Evolutionary conservation across 2,797 vertebrate genomes (phyloP), one percentile per base, ranked within the genome.

Genomic region (Falco novaeseelandiae): DNA sequence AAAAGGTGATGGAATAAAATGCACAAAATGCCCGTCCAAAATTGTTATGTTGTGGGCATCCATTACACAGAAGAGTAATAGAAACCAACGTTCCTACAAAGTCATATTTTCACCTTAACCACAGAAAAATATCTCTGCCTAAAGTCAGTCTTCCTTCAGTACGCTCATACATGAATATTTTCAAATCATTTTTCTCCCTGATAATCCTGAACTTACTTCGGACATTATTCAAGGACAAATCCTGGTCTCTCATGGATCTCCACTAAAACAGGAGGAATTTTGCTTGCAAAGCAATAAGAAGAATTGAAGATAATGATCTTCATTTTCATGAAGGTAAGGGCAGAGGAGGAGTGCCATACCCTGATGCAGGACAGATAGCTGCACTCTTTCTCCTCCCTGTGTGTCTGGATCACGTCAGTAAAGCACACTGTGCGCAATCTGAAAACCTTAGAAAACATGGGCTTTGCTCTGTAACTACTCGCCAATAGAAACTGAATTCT

Each of bases 201-300:
- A 71, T 93, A 91, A 78, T 65, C 58, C 29, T 65, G 36, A 54
- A 69, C n/a, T 44, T 65, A 65, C 16, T 81, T 93, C 57, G 91
- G 87, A 78, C 15, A 32, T n/a, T 71, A 57, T 65, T 65, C 27
- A 65, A 48, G 20, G 72, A 70, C 40, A 89, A 91, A 81, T 65
- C 58, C 14, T 69, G 5, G 10, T 61, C 29, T 30, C 15, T 72
- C 44, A 25, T 12, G 15, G 19, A 52, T 66, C n/a, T 77, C 26
- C 49, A 46, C 40, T 44, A 36, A 49, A 87, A 48, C 12, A 86
- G 61, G 10, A 66, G 52, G 42, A 90, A 70, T 77, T 93, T 84
- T 84, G 26, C 59, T 59, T 73, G 30, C 40, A 44, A 59, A 66
- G 52, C 0, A 1, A 14, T 40, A 29, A 38, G 22, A 23, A 78